Percentiles rank a stretch among this genome's conserved stretches.
Conservation (phyloP, 2,888 invertebrate species). For the Ectemnius continuus region DNA sequence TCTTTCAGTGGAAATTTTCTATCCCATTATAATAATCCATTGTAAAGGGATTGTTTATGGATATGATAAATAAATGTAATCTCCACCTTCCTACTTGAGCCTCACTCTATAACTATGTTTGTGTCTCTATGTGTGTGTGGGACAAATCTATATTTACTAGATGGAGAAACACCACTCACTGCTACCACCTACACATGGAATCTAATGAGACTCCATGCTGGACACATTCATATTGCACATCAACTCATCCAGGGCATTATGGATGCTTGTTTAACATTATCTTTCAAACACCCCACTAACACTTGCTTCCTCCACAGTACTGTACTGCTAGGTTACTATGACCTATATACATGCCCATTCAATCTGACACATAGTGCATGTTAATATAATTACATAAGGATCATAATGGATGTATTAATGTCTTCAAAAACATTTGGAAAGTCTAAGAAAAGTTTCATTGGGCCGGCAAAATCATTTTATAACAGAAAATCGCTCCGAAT, state of each 20-base stretch:
- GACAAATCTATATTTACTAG: conserved; percentile 58
- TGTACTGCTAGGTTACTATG: conserved; percentile 49
- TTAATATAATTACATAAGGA: conserved; percentile 47
- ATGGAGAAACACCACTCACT: conserved; percentile 42
- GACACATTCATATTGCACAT: conserved; percentile 24
- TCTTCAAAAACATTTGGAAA: conserved; percentile 8
- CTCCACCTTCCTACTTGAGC: conserved; percentile 8
- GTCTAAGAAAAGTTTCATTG: background rate
- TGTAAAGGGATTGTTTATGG: conserved; percentile 14
- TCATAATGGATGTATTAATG: conserved; percentile 22
- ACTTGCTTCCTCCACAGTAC: conserved; percentile 23
- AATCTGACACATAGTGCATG: conserved; percentile 18
- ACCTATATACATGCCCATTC: conserved; percentile 40
- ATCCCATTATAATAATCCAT: background rate
- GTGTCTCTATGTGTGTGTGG: conserved; percentile 29
- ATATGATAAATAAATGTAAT: conserved; percentile 34
- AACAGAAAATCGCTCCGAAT: background rate
- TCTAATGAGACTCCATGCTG: conserved; percentile 36
- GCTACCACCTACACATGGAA: conserved; percentile 47
- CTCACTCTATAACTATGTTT: conserved; percentile 27
- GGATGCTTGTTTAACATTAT: conserved; percentile 17
- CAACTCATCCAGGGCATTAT: conserved; percentile 25
- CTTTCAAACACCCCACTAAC: conserved; percentile 7
- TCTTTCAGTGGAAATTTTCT: background rate
- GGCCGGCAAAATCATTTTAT: background rate